Conservation (phyloP, 2,113 vertebrate genomes). For the Ceyx cyanopectus region DNA sequence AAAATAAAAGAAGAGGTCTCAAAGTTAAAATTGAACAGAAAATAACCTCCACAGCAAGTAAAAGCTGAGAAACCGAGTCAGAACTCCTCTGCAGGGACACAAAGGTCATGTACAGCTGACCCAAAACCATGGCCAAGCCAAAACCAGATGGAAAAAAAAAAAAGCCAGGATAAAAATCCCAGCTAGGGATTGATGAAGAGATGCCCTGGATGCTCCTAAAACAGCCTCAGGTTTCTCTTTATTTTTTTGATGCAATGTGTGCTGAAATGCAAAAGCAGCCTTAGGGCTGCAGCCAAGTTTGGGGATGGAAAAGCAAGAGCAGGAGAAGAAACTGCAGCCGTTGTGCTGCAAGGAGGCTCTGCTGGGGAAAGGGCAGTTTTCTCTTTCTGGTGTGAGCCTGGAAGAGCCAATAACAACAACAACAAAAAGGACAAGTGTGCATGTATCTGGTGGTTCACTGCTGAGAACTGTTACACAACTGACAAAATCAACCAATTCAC, state of each 20-base stretch:
- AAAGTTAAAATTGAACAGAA: not conserved
- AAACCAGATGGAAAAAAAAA: rapidly evolving
- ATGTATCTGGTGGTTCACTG: not conserved
- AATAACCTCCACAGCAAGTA: not conserved
- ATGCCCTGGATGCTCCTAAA: not conserved
- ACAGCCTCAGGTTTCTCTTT: constrained; percentile 1
- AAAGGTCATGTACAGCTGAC: rapidly evolving
- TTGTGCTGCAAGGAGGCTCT: not conserved
- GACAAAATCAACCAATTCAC: not conserved
- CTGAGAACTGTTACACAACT: not conserved
- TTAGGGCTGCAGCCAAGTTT: too few species aligned
- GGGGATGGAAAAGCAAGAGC: not conserved
- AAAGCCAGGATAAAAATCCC: not conserved
- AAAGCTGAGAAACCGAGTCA: not conserved
- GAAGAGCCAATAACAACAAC: not conserved
- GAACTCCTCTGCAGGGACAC: not conserved
- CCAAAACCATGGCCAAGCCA: not conserved
- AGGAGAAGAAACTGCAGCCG: not conserved
- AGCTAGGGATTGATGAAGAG: not conserved
- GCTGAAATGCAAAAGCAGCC: not conserved
- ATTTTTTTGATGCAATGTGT: rapidly evolving
- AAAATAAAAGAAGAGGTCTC: not conserved
- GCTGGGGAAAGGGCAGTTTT: not conserved
- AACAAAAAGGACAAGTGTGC: not conserved
- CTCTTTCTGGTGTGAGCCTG: not conserved